Percentiles rank a stretch among this genome's conserved stretches.
These are phyloP conservation scores for Anhinga rufa DNA, from an alignment of 2,113 vertebrate genomes.

Conservation along the genomic window DNA sequence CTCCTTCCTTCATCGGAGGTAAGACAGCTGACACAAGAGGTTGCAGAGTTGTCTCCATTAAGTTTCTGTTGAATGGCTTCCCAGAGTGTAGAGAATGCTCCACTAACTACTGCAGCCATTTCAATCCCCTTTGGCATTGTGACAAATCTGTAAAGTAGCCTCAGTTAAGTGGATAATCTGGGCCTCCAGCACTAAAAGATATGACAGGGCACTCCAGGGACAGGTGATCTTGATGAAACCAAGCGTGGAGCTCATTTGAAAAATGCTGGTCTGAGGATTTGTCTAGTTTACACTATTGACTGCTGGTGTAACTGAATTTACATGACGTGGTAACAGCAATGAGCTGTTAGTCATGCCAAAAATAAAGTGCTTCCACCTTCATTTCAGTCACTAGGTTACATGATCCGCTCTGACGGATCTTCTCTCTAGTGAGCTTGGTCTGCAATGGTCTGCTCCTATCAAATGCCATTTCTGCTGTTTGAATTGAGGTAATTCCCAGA, in stretches of 20 bases:
- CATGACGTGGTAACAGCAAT: background rate
- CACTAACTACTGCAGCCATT: background rate
- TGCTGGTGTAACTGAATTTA: background rate
- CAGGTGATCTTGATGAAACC: background rate
- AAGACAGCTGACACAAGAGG: background rate
- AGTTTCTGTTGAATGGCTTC: background rate
- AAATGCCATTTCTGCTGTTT: background rate
- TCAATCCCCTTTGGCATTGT: background rate
- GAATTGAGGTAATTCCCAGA: background rate
- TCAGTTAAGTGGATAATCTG: background rate
- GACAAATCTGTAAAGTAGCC: background rate
- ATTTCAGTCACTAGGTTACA: background rate
- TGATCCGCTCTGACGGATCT: background rate
- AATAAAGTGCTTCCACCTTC: background rate
- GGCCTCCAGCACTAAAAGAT: background rate
- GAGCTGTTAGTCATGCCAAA: background rate
- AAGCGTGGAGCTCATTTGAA: background rate
- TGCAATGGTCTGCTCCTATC: background rate
- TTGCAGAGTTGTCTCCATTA: background rate
- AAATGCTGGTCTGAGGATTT: background rate
- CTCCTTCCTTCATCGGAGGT: background rate
- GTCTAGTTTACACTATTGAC: background rate
- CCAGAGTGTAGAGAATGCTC: background rate
- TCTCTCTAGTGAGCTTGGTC: background rate
- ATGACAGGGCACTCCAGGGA: background rate